Base-by-base conservation (phyloP, 2,113 vertebrate genomes). In the Cricetomys ansorgei region DNA sequence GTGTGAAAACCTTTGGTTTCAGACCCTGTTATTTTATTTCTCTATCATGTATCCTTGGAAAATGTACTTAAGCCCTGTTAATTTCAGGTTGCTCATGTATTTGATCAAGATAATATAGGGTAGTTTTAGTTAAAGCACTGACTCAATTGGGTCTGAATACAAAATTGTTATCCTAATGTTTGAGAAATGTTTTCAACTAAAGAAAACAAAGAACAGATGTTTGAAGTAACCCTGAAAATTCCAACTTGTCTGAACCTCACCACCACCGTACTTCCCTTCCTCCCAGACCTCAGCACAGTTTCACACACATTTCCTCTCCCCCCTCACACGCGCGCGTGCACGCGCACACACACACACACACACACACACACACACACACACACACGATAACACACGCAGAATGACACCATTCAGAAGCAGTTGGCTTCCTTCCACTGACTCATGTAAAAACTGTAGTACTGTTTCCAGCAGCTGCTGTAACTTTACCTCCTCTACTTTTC, bases 101-200 rank as follows among this genome's bases (percentile, higher is more conserved):
- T 92, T 96, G 88, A 86, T 94, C 48, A 93, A 48, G 65, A 92
- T 95, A 90, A 77, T 69, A 92, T 9, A 92, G 23, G 69, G 3
- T 40, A 31, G 12, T 93, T 50, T 50, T 70, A 96, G 34, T 34
- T n/a, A 70, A 70, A 96, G 77, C 45, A 93, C 48, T 89, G 21
- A 85, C 31, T 29, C 15, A 94, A n/a, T 8, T 91, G n/a, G 37
- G 62, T 23, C 17, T 31, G 31, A 57, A 91, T 65, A 87, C 81
- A 80, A 75, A 89, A 67, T 37, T 77, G 45, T 40, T 50, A 85
- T 65, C 80, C 21, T 57, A 88, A 80, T 55, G 31, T 92, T 93
- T 96, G 79, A 5, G 5, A 92, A 96, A 91, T 40, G n/a, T 37
- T 93, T 94, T 79, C 59, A 93, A 79, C 21, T n/a, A 87, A 91